Base-by-base conservation (phyloP, 92 coral and sea anemone genomes). In the Phenganax subtilis region DNA sequence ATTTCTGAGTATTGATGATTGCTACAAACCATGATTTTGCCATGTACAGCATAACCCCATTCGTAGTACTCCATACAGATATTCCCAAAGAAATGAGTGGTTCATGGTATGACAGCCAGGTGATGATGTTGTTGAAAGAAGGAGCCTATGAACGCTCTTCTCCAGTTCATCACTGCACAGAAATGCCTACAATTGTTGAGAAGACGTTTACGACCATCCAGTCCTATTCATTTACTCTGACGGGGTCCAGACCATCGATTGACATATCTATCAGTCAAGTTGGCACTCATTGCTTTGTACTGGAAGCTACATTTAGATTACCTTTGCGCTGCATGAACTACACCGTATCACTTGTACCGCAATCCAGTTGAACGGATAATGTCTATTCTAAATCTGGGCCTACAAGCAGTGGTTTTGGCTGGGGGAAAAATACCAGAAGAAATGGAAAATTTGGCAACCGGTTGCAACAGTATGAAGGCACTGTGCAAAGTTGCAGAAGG, bases 321-420 rank as follows among this genome's bases (percentile, higher is more conserved):
- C 27, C 71, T 77, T 31, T 30, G 51, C 28, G 56, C 71, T 10
- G 72, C 82, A 31, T 54, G 71, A 31, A 58, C 71, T 60, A 71
- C 82, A 10, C 82, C 82, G 0, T 29, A 59, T 58, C 82, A 77
- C 16, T 25, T 20, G 1, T 77, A 47, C 8, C 51, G 55, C 10
- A 77, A 77, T 60, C 82, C 82, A 31, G 82, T 59, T 58, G 82
- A 77, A 37, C 72, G 82, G 16, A 60, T 77, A 11, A 77, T 77
- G 82, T 58, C 56, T 60, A 20, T 57, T 25, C 71, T 76, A 15
- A 75, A 75, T 65, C 65, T 75, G 16, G 80, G 80, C 66, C 30
- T 75, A 51, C 80, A 75, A 37, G 75, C 75, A 31, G 47, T 70
- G 75, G 75, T 54, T 70, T 70, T 70, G 75, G 75, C 75, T n/a